phyloP scores from a whole-genome alignment of 2,888 invertebrate species.

The Petrophora chlorosata region DNA sequence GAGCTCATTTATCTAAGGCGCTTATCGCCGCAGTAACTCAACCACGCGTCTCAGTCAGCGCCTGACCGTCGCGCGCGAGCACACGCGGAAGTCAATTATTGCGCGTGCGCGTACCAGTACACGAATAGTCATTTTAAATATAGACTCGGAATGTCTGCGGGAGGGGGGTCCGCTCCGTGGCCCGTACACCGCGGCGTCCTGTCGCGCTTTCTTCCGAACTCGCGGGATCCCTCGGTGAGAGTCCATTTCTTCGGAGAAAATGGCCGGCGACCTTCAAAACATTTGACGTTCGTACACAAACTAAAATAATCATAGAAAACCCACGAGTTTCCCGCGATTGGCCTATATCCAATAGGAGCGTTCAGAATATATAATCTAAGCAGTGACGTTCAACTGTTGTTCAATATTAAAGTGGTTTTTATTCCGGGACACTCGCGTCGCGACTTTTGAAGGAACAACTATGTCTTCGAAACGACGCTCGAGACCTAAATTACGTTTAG shows the following conservation, averaged over 20 bases:
- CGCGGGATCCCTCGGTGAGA: slow-evolving; percentile 77
- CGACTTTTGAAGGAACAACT: slow-evolving; percentile 54
- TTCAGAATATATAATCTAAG: slow-evolving; percentile 66
- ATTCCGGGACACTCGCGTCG: slow-evolving; percentile 59
- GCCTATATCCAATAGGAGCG: slow-evolving; percentile 79
- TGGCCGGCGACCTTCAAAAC: slow-evolving; percentile 55
- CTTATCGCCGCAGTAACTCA: slow-evolving; percentile 69
- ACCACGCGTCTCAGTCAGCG: slow-evolving; percentile 76
- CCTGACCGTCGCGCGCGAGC: slow-evolving; percentile 77
- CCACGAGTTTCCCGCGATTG: slow-evolving; percentile 72
- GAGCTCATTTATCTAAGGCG: slow-evolving; percentile 76
- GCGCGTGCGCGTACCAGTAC: slow-evolving; percentile 78
- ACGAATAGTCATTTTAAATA: slow-evolving; percentile 81
- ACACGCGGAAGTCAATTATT: slow-evolving; percentile 80
- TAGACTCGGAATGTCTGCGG: slow-evolving; percentile 80
- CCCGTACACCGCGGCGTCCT: slow-evolving; percentile 86
- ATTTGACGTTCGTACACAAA: slow-evolving; percentile 71
- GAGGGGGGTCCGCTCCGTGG: slow-evolving; percentile 88
- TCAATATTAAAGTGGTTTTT: slow-evolving; percentile 71
- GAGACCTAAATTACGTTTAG: slow-evolving; percentile 76
- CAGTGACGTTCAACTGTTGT: slow-evolving; percentile 70
- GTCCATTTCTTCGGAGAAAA: slow-evolving; percentile 57
- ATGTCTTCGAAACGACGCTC: slow-evolving; percentile 75
- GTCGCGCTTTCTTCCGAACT: slow-evolving; percentile 71
- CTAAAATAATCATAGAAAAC: slow-evolving; percentile 70